Percentiles rank a stretch among this genome's conserved stretches.
These are phyloP conservation scores for Diabrotica undecimpunctata DNA, from an alignment of 1,140 invertebrate species.

Conservation along the genomic window DNA sequence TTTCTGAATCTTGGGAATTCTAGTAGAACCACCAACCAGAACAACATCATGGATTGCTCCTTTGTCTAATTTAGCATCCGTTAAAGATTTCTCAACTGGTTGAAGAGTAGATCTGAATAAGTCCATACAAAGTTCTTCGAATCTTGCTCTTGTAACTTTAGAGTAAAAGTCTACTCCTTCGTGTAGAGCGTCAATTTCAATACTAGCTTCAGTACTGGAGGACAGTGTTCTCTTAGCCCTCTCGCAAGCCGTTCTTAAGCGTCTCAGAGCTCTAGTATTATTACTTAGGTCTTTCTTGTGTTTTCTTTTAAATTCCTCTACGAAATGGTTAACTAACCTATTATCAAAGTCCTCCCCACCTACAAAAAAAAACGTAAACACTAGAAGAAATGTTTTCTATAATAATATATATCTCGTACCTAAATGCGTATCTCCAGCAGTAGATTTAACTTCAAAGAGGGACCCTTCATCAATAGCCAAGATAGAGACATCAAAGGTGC, in stretches of 20 bases:
- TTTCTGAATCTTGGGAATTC: slow-evolving; percentile 66
- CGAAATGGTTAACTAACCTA: slow-evolving; percentile 70
- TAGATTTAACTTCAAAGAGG: slow-evolving; percentile 74
- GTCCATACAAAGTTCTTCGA: slow-evolving; percentile 85
- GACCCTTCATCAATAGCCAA: slow-evolving; percentile 82
- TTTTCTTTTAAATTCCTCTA: slow-evolving; percentile 79
- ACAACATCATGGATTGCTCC: slow-evolving; percentile 62
- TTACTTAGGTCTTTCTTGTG: slow-evolving; percentile 71
- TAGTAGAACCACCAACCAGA: slow-evolving; percentile 59
- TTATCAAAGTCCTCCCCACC: slow-evolving; percentile 86
- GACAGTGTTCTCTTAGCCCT: slow-evolving; percentile 65
- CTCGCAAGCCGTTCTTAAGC: slow-evolving; percentile 74
- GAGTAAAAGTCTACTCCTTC: slow-evolving; percentile 84
- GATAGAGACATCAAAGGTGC: slow-evolving; percentile 83
- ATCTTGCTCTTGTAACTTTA: slow-evolving; percentile 76
- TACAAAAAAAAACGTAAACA: slow-evolving; percentile 42
- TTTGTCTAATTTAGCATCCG: slow-evolving; percentile 74
- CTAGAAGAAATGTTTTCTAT: too few species aligned
- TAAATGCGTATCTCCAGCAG: slow-evolving; percentile 67
- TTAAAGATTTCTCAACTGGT: slow-evolving; percentile 69
- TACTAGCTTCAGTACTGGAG: slow-evolving; percentile 63
- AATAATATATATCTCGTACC: slow-evolving; percentile 4
- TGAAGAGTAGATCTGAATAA: slow-evolving; percentile 66
- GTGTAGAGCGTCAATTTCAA: slow-evolving; percentile 73
- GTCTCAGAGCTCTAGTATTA: slow-evolving; percentile 73